Base-by-base conservation (phyloP, 2,888 invertebrate genomes). In the Protonemura montana region DNA sequence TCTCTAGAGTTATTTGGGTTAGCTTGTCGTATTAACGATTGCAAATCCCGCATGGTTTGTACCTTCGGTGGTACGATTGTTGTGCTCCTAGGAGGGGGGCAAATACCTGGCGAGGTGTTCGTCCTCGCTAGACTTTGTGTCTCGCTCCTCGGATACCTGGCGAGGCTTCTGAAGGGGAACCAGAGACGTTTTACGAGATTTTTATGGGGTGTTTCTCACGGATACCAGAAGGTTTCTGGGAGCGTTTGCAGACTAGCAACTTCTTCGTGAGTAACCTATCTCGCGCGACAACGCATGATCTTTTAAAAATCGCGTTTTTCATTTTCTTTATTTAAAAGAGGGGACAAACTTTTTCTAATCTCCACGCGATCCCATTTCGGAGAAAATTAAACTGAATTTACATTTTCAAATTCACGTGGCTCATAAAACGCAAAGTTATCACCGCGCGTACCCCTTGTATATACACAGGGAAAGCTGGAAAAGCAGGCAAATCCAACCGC, bases 121-220 rank as follows among this genome's bases (percentile, higher is more conserved):
- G 59, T 59, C 59, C 59, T 35, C 35, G 35, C 35, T 59, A 59
- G 59, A 59, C 59, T 21, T 59, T 59, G 59, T 59, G 59, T 59
- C 59, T 59, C 59, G 59, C 10, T 35, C 3, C 35, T 35, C 5
- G 21, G 59, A 59, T 59, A 59, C 59, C 59, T 59, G 59, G 59
- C 59, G 59, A 10, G 59, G 21, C 59, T 59, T 21, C 16, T 10
- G 7, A 13, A 13, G 21, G 59, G 21, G 59, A 59, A 59, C 59
- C 16, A 13, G 59, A 59, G 1, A 21, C 59, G 59, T 13, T 59
- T 59, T 59, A 59, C 21, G 59, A 21, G 6, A 10, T 13, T 59
- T 59, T 59, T 59, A 59, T 59, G 59, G 59, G 59, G 59, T 59
- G 59, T 21, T 59, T 59, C 59, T 59, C 59, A 59, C 59, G 59